Evolutionary conservation across 2,888 invertebrate genomes (phyloP).

Genomic region (Lasioglossum figueresi): DNA sequence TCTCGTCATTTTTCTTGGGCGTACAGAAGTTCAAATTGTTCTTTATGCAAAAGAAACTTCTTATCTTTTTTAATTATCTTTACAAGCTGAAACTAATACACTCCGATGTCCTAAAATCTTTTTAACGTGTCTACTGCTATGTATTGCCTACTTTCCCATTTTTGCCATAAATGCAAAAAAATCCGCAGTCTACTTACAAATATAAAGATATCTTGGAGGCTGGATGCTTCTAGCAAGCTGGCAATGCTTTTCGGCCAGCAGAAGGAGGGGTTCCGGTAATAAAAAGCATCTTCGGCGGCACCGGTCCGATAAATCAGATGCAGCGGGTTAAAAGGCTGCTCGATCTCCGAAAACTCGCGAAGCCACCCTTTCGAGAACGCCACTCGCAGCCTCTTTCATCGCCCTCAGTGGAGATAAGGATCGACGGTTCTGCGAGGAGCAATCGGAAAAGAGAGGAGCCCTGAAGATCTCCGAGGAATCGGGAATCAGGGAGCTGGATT

Average conservation of each 20-base stretch:
- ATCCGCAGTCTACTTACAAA: no score
- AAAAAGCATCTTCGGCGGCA: conserved; percentile 16
- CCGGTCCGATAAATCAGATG: conserved; percentile 67
- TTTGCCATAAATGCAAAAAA: no score
- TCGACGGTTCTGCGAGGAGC: conserved; percentile 62
- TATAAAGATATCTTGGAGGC: no score
- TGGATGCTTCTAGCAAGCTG: background rate
- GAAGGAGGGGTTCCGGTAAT: background rate
- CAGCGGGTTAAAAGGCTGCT: conserved; percentile 65
- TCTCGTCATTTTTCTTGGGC: no score
- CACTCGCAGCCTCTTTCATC: conserved; percentile 56
- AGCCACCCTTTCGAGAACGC: conserved; percentile 61
- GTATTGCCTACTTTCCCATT: no score
- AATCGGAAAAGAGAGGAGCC: conserved; percentile 53
- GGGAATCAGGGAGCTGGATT: conserved; percentile 68
- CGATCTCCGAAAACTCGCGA: conserved; percentile 58
- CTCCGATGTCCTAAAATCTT: no score
- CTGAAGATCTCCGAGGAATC: conserved; percentile 56
- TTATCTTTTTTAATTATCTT: no score
- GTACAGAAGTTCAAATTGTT: no score
- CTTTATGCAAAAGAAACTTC: no score
- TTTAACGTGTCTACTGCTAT: no score
- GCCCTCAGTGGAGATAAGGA: conserved; percentile 63
- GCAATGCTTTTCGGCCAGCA: background rate
- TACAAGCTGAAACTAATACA: no score